Base-by-base conservation (phyloP, 2,797 vertebrate species). In the Dicrostonyx torquatus region DNA sequence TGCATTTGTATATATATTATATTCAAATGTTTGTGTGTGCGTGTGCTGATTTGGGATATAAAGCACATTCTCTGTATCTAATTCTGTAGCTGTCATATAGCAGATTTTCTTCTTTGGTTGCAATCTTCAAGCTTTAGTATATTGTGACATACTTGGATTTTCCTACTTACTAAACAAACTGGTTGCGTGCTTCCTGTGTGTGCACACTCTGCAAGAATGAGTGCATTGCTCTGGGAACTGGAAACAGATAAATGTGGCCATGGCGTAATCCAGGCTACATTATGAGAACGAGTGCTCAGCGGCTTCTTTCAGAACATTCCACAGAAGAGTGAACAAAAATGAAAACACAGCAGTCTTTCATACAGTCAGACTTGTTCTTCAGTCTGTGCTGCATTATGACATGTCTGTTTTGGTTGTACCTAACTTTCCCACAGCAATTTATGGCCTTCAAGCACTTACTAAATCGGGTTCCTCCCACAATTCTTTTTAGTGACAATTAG, bases 371-470 rank as follows among this genome's bases (percentile, higher is more conserved):
- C 53, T 48, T 55, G 26, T 86, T 83, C 13, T 29, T 82, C 43
- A 50, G 40, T 43, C 50, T 26, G 11, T 29, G 79, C 31, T 31
- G 88, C 45, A 1, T 48, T 89, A 29, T 83, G 24, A 64, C 34
- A 45, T 83, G 9, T 76, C 64, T 92, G 5, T 24, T 64, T 84
- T 53, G 66, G 6, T 89, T 87, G 48, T 62, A 58, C 37, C 50
- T 89, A 85, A 84, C 37, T 84, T 94, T 88, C 34, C 43, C 75
- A 68, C n/a, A 91, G 72, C 64, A 93, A 26, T 73, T 6, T 34
- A 20, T 87, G 76, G 18, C 58, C 92, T 93, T 75, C 70, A 78
- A 50, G 40, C 83, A 26, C 70, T 50, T 68, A 43, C 4, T 79
- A 40, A 84, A 45, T 64, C 95, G 24, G 37, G 64, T 68, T 87